phyloP scores from a whole-genome alignment of 2,113 vertebrate species.

The Bufo bufo region DNA sequence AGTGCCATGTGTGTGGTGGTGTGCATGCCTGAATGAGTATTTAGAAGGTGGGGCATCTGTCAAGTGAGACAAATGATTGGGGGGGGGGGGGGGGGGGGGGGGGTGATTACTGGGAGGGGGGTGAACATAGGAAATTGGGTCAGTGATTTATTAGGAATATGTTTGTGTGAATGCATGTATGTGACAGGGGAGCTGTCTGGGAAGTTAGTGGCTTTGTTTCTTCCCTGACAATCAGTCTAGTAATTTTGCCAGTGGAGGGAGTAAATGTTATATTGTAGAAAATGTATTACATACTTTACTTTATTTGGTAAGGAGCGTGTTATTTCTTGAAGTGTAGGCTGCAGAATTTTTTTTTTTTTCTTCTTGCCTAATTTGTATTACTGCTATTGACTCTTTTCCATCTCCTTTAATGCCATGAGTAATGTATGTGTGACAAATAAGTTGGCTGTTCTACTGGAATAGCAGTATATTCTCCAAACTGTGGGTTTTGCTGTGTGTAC shows the following conservation, averaged over 20 bases:
- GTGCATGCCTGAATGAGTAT: background rate
- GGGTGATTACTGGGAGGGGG: background rate
- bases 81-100: too few relatives aligned
- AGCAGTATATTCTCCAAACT: too few relatives aligned
- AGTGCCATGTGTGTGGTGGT: background rate
- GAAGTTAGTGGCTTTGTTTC: too few relatives aligned
- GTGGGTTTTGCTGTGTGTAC: background rate
- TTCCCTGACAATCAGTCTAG: background rate
- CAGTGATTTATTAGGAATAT: background rate
- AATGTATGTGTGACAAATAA: background rate
- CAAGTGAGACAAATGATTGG: background rate
- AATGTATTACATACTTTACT: background rate
- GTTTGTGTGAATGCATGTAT: too few relatives aligned
- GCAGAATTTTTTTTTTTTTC: background rate
- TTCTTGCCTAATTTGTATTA: background rate
- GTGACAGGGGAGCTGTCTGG: background rate
- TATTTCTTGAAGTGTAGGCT: background rate
- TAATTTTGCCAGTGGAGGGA: background rate
- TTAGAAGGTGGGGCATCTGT: background rate
- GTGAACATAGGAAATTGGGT: background rate
- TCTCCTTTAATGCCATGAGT: background rate
- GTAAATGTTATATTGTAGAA: background rate
- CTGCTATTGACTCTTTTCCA: background rate
- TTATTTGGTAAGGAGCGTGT: background rate
- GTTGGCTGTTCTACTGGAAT: too few relatives aligned